phyloP scores from a whole-genome alignment of 2,888 invertebrate genomes.

The Nesidiocoris tenuis region DNA sequence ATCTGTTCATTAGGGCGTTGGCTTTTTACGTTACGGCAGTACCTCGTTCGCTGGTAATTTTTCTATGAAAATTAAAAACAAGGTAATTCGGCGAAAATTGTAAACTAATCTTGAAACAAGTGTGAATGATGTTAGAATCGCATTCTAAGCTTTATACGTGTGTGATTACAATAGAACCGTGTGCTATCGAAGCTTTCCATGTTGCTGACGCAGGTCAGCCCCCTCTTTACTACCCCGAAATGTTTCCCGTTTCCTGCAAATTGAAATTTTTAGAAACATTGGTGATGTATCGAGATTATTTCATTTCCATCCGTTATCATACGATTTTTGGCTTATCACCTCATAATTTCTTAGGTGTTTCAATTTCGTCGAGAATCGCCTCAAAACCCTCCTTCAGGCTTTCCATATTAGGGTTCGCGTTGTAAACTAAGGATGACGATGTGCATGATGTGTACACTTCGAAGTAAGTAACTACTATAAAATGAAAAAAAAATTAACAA shows the following conservation, averaged over 20 bases:
- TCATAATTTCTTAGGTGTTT: neutral
- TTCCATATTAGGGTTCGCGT: constrained; percentile 23
- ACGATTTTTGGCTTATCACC: neutral
- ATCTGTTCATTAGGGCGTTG: constrained; percentile 1
- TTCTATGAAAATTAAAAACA: constrained; percentile 23
- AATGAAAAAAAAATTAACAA: constrained; percentile 8
- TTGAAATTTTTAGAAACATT: neutral
- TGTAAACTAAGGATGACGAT: constrained; percentile 5
- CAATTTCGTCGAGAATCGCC: neutral
- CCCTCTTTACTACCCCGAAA: constrained; percentile 13
- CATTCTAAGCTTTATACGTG: neutral
- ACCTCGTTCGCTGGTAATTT: neutral
- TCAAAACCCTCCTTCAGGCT: neutral
- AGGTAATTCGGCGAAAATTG: too few species aligned
- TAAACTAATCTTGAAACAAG: too few species aligned
- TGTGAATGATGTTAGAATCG: neutral
- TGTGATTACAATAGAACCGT: neutral
- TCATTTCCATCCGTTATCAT: neutral
- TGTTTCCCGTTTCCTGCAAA: neutral
- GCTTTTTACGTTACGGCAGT: neutral
- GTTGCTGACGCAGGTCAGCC: constrained; percentile 32
- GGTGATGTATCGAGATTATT: neutral
- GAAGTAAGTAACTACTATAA: constrained; percentile 20
- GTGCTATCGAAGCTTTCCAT: constrained; percentile 17
- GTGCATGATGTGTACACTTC: constrained; percentile 28